Conservation (phyloP, 2,113 vertebrate genomes). For the Eurypyga helias region DNA sequence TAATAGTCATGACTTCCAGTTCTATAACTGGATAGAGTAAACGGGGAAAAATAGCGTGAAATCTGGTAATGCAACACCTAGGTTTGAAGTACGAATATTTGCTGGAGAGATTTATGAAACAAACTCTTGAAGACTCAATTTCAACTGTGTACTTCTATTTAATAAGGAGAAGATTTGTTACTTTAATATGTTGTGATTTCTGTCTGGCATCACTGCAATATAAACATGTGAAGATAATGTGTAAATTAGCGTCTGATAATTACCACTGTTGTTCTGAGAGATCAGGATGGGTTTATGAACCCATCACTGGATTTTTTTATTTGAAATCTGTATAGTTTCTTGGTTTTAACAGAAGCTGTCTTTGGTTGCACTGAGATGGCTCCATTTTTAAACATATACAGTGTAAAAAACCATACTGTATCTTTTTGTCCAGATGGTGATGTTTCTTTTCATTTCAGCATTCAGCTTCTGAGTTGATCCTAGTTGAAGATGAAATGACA, state of each 20-base stretch:
- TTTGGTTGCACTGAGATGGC: not conserved
- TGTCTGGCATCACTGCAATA: not conserved
- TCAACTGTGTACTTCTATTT: not conserved
- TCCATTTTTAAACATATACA: not conserved
- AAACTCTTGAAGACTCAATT: not conserved
- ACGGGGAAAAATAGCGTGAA: not conserved
- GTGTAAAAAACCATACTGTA: not conserved
- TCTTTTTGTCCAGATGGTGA: conserved; percentile 10
- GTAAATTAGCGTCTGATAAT: not conserved
- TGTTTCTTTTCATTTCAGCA: conserved; percentile 66
- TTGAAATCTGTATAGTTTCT: not conserved
- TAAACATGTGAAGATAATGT: not conserved
- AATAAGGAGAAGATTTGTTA: not conserved
- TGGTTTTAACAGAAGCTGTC: not conserved
- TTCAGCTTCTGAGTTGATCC: conserved; percentile 79
- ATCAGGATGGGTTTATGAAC: not conserved
- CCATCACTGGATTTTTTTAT: not conserved
- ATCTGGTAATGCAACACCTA: not conserved
- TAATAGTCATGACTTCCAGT: not conserved
- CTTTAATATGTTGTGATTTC: not conserved
- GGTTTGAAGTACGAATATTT: not conserved
- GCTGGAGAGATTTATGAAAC: not conserved
- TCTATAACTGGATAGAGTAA: not conserved
- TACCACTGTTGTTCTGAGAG: not conserved
- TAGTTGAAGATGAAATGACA: conserved; percentile 88